Evolutionary conservation across 2,888 invertebrate species (phyloP).

Genomic region (Globia sparganii): DNA sequence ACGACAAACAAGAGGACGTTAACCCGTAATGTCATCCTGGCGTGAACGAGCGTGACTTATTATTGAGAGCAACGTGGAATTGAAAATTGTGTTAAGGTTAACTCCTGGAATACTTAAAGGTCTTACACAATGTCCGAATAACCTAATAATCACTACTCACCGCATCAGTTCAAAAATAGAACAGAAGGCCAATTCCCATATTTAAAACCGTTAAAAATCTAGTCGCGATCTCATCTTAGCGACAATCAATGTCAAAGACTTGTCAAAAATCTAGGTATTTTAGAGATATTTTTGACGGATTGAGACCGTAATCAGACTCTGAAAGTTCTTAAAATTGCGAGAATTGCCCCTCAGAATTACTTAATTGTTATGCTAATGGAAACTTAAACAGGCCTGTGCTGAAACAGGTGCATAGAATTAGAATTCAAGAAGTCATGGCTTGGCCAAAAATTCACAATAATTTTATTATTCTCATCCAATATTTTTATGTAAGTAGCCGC

Average conservation of each 20-base stretch:
- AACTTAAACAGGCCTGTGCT: background rate
- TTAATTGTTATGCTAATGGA: background rate
- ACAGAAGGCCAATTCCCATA: background rate
- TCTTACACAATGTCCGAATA: background rate
- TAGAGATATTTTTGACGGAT: background rate
- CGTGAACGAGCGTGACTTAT: constrained; percentile 29
- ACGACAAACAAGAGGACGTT: constrained; percentile 59
- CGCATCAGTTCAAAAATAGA: background rate
- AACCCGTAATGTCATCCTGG: constrained; percentile 49
- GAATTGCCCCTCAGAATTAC: background rate
- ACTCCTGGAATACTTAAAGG: background rate
- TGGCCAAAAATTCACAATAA: background rate
- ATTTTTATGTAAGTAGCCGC: background rate
- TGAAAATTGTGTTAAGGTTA: constrained; percentile 9
- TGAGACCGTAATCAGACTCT: no score
- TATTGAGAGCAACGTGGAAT: constrained; percentile 23
- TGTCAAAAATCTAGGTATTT: background rate
- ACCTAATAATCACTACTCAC: background rate
- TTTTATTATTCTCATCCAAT: no score
- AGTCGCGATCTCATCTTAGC: no score
- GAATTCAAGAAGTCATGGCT: background rate
- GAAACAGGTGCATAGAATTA: background rate
- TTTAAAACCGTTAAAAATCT: background rate
- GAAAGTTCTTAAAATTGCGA: no score
- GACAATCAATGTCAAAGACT: background rate